phyloP scores from a whole-genome alignment of 2,888 invertebrate species.

The Caenorhabditis uteleia region DNA sequence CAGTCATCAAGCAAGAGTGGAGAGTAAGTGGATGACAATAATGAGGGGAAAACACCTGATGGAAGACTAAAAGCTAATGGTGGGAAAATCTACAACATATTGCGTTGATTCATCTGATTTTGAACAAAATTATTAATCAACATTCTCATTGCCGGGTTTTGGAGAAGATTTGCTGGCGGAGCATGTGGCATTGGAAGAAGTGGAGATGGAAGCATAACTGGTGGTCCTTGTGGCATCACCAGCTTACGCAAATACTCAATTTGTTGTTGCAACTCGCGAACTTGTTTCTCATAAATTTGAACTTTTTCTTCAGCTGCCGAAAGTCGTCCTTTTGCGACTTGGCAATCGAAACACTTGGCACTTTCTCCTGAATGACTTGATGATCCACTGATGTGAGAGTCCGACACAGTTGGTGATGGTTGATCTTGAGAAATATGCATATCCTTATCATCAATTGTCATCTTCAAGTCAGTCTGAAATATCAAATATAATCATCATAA shows the following conservation, averaged over 20 bases:
- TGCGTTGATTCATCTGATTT: conserved; percentile 27
- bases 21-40: not conserved
- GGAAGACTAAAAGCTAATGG: too few species aligned
- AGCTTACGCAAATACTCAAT: conserved; percentile 29
- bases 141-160: conserved; percentile 43
- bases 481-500: not conserved
- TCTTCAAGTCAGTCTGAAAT: conserved; percentile 41
- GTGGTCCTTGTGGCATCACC: conserved; percentile 2
- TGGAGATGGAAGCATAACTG: conserved; percentile 32
- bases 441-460: conserved; percentile 45
- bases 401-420: conserved; percentile 61
- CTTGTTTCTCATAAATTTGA: conserved; percentile 41
- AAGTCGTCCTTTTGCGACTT: conserved; percentile 44
- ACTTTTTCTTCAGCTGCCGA: conserved; percentile 34
- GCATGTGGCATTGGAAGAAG: conserved; percentile 17
- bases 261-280: conserved; percentile 37
- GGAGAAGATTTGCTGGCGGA: conserved; percentile 19
- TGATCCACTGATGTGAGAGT: conserved; percentile 61
- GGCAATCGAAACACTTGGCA: conserved; percentile 56
- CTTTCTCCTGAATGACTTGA: conserved; percentile 48
- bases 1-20: not conserved
- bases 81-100: too few species aligned
- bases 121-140: conserved; percentile 38
- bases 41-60: conserved; percentile 1
- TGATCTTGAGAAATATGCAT: conserved; percentile 45